A percentile compares a stretch with the other conserved stretches of the same genome.
Conservation (phyloP, 2,797 vertebrate genomes). For the Myiothlypis chrysogaster region DNA sequence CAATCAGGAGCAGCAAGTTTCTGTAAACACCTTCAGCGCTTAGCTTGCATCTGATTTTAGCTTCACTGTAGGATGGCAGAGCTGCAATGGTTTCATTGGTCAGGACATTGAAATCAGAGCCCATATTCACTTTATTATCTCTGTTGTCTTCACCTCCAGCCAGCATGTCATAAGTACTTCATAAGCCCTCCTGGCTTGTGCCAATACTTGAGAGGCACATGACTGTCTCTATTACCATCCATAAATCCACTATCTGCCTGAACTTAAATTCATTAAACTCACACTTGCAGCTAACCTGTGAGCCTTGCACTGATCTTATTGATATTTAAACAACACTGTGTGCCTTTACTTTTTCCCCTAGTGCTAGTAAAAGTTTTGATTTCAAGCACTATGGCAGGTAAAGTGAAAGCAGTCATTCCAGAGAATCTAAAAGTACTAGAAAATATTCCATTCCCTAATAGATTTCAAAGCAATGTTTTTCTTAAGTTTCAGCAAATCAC, state of each 20-base stretch:
- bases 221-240: neutral
- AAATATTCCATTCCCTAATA: neutral
- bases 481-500: neutral
- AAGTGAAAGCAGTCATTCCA: neutral
- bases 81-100: slow-evolving; percentile 1
- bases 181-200: neutral
- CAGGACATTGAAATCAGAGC: neutral
- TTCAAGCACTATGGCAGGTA: neutral
- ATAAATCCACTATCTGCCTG: neutral
- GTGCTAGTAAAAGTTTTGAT: neutral
- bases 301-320: neutral
- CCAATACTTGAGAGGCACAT: neutral
- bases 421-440: neutral
- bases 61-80: neutral
- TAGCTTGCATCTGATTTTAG: neutral
- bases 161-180: neutral
- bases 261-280: neutral
- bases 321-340: neutral
- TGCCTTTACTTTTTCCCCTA: neutral
- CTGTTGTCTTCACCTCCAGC: neutral
- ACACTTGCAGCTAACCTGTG: neutral
- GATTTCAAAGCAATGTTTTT: neutral
- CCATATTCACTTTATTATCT: slow-evolving; percentile 11
- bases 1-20: neutral
- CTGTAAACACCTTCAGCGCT: slow-evolving; percentile 21